Evolutionary conservation across 2,113 vertebrate genomes (phyloP).

Genomic region (Gymnarchus niloticus): DNA sequence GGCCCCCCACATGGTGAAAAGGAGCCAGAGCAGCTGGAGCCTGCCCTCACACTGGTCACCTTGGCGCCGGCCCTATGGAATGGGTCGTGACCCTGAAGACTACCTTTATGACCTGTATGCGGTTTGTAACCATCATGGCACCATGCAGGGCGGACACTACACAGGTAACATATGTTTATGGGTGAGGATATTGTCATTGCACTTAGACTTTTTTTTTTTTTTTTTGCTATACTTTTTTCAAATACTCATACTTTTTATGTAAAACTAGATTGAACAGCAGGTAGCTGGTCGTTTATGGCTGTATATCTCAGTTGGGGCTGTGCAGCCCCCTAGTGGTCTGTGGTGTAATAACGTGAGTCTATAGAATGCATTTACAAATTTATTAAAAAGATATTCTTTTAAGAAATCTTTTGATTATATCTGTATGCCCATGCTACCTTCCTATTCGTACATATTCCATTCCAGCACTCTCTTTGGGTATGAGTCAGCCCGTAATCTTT

Average conservation of each 20-base stretch:
- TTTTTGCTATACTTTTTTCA: background rate
- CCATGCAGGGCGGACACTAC: constrained; percentile 96
- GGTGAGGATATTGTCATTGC: background rate
- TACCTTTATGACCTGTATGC: constrained; percentile 93
- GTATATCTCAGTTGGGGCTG: too few species aligned
- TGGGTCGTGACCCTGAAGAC: constrained; percentile 88
- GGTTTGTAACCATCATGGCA: constrained; percentile 95
- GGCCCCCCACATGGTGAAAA: constrained; percentile 92
- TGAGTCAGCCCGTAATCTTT: too few species aligned
- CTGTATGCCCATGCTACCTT: too few species aligned
- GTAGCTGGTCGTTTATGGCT: too few species aligned
- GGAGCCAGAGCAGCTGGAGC: constrained; percentile 96
- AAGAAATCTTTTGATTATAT: too few species aligned
- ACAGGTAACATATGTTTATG: constrained; percentile 64
- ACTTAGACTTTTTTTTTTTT: background rate
- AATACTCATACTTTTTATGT: too few species aligned
- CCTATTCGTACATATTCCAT: too few species aligned
- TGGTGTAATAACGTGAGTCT: too few species aligned
- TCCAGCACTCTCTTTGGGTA: too few species aligned
- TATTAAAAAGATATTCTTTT: too few species aligned
- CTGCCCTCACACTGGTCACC: constrained; percentile 90
- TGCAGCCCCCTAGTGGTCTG: too few species aligned
- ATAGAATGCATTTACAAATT: too few species aligned
- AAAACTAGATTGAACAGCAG: background rate
- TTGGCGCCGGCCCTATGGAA: constrained; percentile 85